Evolutionary conservation across 2,888 invertebrate genomes (phyloP).

Genomic region (Byasa hedistus): DNA sequence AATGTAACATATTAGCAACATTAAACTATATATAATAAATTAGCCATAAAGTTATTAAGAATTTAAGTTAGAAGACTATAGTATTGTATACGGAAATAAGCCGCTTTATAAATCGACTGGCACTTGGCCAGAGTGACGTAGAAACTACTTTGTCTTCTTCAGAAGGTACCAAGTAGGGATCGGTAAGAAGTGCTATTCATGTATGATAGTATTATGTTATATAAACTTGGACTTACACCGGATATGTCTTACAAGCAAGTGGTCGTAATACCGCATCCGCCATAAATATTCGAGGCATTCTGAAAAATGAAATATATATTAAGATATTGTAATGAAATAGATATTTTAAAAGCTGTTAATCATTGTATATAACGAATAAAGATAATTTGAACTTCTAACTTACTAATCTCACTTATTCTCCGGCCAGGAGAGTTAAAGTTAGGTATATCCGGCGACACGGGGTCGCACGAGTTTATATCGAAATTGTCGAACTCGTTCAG

Average conservation of each 20-base stretch:
- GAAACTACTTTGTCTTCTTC: too few species aligned
- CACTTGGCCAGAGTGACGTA: too few species aligned
- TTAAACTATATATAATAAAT: too few species aligned
- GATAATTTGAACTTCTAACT: slow-evolving; percentile 6
- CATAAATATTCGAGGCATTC: slow-evolving; percentile 35
- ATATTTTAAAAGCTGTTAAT: too few species aligned
- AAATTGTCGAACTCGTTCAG: slow-evolving; percentile 11
- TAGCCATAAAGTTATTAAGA: too few species aligned
- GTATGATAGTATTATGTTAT: not conserved
- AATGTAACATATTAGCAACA: not conserved
- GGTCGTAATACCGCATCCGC: slow-evolving; percentile 31
- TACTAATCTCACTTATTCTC: slow-evolving; percentile 37
- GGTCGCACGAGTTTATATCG: slow-evolving; percentile 15
- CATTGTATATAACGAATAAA: too few species aligned
- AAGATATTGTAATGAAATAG: too few species aligned
- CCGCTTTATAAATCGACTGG: too few species aligned
- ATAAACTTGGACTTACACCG: slow-evolving; percentile 14
- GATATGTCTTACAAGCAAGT: slow-evolving; percentile 9
- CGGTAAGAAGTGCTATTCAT: not conserved
- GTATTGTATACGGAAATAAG: too few species aligned
- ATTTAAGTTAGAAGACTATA: too few species aligned
- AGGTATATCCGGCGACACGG: slow-evolving; percentile 22
- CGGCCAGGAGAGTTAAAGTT: slow-evolving; percentile 30
- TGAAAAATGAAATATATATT: slow-evolving; percentile 25
- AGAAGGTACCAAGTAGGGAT: too few species aligned